Evolutionary conservation across 1,140 invertebrate species (phyloP), one percentile per base, ranked within the genome.

Genomic region (Rhizoglyphus robini): DNA sequence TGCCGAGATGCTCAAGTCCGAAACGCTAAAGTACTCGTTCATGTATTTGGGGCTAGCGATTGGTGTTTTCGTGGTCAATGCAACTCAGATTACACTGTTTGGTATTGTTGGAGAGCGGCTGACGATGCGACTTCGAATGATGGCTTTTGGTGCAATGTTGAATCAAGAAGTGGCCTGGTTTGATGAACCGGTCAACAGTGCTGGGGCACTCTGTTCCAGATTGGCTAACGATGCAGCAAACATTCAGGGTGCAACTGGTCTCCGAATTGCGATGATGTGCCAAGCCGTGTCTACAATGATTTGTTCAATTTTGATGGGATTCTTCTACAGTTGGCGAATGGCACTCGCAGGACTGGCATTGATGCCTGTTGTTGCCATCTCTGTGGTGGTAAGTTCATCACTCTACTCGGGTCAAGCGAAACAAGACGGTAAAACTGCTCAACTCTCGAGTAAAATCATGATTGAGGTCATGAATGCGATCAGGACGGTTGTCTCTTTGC

Each of bases 241-340:
- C 58, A 84, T 91, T 1, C 88, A 90, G 75, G 88, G 87, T 27
- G 88, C 88, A 0, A 89, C 88, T 0, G 89, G 90, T 5, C 81
- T 84, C 61, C 79, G 87, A 58, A 79, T 92, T 11, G 88, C 88
- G 0, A 81, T 83, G 0, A 83, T 90, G 51, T 74, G 91, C 13
- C 88, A 91, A 72, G 83, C 87, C 0, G 8, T 79, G 11, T 75
- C 79, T 31, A 76, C 78, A 38, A 73, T 80, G 31, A 69, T 73
- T 29, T 71, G 73, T n/a, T 76, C 74, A 27, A 69, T 79, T 47
- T 67, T 62, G 11, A 76, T 79, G 51, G 77, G 74, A 25, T 78
- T 78, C 63, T 54, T 72, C 15, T 76, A 71, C 66, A 77, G 77
- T 29, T 78, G 77, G 77, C 73, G 76, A 51, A 66, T 79, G 46